A percentile compares a stretch with the other conserved stretches of the same genome.
These are phyloP conservation scores for Leptarthrus brevirostris DNA, from an alignment of 2,888 invertebrate species.

Conservation along the genomic window DNA sequence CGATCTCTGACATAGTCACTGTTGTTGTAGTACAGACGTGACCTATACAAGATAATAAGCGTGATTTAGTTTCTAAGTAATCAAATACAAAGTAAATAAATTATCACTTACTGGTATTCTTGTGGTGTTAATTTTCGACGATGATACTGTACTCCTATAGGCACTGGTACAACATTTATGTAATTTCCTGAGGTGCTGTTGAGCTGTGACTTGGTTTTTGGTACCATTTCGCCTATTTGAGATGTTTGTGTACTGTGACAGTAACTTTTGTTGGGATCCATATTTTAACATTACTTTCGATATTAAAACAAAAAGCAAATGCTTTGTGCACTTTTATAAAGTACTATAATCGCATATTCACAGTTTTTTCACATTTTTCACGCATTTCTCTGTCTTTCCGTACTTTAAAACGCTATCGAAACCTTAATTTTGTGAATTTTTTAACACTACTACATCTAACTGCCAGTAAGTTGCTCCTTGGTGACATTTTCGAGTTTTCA, in stretches of 20 bases:
- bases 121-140: conserved; percentile 65
- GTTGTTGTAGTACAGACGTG: conserved; percentile 64
- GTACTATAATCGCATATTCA: conserved; percentile 35
- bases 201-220: conserved; percentile 58
- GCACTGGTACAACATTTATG: conserved; percentile 66
- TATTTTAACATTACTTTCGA: conserved; percentile 55
- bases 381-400: conserved; percentile 3
- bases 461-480: conserved; percentile 1
- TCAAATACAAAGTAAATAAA: neutral
- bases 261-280: conserved; percentile 64
- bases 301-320: conserved; percentile 17
- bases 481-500: conserved; percentile 12
- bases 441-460: conserved; percentile 32
- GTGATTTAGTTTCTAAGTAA: conserved; percentile 16
- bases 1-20: conserved; percentile 61
- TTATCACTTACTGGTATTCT: conserved; percentile 64
- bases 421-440: conserved; percentile 38
- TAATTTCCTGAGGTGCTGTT: conserved; percentile 61
- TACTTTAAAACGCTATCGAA: conserved; percentile 36
- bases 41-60: conserved; percentile 57
- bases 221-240: conserved; percentile 53
- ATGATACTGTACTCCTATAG: conserved; percentile 65
- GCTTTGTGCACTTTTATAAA: conserved; percentile 25
- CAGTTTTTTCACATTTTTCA: conserved; percentile 34
- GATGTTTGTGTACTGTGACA: conserved; percentile 56